phyloP scores from a whole-genome alignment of 2,797 vertebrate genomes.

The Esox lucius region DNA sequence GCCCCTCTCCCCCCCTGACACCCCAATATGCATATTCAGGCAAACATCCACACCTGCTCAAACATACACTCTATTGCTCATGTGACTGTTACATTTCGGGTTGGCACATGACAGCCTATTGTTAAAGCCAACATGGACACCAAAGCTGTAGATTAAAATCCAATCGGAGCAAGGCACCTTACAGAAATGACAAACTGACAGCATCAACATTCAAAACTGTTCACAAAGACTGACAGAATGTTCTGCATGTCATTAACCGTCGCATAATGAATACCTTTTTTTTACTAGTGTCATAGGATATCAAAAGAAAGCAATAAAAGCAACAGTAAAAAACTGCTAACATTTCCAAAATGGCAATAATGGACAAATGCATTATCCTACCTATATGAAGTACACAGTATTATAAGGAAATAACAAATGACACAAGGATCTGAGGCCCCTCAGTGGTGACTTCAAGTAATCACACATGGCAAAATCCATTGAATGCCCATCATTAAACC shows the following conservation, averaged over 20 bases:
- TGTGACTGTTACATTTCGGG: not conserved
- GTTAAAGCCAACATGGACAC: not conserved
- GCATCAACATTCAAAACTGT: not conserved
- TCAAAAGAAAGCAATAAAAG: not conserved
- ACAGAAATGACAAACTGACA: not conserved
- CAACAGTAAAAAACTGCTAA: not conserved
- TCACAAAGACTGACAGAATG: not conserved
- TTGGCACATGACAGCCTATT: not conserved
- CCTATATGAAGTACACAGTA: not conserved
- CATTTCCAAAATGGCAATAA: not conserved
- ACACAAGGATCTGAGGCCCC: not conserved
- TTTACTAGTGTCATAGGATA: not conserved
- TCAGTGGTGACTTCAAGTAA: not conserved
- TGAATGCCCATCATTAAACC: not conserved
- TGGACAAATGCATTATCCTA: not conserved
- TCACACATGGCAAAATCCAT: not conserved
- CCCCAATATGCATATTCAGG: not conserved
- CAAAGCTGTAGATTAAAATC: not conserved
- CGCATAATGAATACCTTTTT: not conserved
- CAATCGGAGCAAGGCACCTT: not conserved
- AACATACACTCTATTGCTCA: not conserved
- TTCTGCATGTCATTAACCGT: not conserved
- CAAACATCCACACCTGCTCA: not conserved
- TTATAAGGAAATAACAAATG: not conserved
- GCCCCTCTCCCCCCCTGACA: not conserved